phyloP scores from a whole-genome alignment of 2,888 invertebrate genomes.

The Cephus spinipes region DNA sequence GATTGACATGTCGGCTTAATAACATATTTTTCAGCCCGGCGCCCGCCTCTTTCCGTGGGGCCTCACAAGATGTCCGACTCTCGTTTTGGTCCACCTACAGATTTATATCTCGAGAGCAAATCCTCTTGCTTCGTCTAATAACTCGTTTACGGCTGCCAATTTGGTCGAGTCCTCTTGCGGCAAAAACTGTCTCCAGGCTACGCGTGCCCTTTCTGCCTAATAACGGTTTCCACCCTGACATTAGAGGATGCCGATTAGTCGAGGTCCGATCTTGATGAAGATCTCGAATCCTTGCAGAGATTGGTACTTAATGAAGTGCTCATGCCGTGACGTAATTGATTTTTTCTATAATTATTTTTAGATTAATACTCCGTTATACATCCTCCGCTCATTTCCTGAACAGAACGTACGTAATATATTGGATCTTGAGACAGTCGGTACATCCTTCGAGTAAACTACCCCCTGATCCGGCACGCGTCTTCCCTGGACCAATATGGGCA shows the following conservation, averaged over 20 bases:
- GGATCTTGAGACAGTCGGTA: not conserved
- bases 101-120: slow-evolving; percentile 22
- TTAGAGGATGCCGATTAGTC: not conserved
- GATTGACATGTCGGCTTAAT: slow-evolving; percentile 44
- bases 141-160: slow-evolving; percentile 30
- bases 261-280: not conserved
- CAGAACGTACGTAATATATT: not conserved
- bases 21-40: slow-evolving; percentile 32
- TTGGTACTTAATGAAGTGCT: not conserved
- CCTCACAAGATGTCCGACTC: slow-evolving; percentile 16
- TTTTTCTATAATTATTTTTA: not conserved
- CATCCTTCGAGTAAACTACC: not conserved
- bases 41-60: slow-evolving; percentile 30
- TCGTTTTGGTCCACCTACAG: slow-evolving; percentile 18
- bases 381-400: not conserved
- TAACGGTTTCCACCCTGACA: not conserved
- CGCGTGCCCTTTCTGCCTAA: not conserved
- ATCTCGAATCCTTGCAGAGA: not conserved
- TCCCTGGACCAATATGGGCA: not conserved
- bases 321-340: not conserved
- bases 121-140: slow-evolving; percentile 31
- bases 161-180: slow-evolving; percentile 4
- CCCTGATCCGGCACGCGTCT: not conserved
- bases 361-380: not conserved
- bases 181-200: slow-evolving; percentile 7